These are phyloP conservation scores for Callospermophilus lateralis DNA, from an alignment of 2,113 vertebrate genomes.

Conservation along the genomic window DNA sequence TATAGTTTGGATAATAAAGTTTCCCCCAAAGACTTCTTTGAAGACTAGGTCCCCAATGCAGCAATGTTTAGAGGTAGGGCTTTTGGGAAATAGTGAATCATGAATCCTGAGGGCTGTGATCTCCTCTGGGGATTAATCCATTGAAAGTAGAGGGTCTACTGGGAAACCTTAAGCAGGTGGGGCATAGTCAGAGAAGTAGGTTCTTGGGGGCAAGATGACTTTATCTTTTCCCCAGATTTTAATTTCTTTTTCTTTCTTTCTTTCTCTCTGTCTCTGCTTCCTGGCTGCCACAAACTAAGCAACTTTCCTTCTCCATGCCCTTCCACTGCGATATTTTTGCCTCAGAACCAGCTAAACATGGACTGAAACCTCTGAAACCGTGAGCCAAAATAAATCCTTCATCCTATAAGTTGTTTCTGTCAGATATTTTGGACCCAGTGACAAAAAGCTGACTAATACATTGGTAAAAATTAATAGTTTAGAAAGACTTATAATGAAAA, in stretches of 20 bases:
- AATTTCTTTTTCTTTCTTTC: too few species aligned
- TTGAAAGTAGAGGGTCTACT: background rate
- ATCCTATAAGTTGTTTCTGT: background rate
- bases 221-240: background rate
- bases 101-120: background rate
- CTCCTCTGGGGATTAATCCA: background rate
- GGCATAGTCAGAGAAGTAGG: background rate
- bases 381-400: background rate
- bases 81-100: background rate
- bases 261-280: background rate
- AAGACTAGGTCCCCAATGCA: background rate
- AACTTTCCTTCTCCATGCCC: background rate
- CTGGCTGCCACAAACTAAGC: too few species aligned
- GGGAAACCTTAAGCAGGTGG: background rate
- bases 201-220: background rate
- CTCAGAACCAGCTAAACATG: background rate
- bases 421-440: background rate
- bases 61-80: background rate
- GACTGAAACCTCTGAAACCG: background rate
- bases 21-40: background rate
- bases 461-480: constrained; percentile 11
- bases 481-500: background rate
- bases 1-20: background rate
- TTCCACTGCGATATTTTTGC: background rate
- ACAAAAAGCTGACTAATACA: background rate